Conservation (phyloP, 2,888 invertebrate species). For the Xanthorhoe spadicearia region DNA sequence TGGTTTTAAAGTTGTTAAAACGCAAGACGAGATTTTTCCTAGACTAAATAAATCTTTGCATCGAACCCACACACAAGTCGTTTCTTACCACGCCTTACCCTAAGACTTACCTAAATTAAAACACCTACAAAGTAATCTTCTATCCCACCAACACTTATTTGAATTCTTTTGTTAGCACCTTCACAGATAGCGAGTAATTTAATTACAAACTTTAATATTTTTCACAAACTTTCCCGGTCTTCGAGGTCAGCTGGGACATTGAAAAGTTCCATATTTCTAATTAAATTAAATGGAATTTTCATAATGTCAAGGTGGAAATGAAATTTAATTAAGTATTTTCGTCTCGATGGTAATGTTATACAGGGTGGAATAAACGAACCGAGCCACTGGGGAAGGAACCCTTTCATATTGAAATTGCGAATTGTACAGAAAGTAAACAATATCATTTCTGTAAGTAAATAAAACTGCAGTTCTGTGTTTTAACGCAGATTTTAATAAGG, state of each 20-base stretch:
- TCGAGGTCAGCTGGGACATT: conserved; percentile 27
- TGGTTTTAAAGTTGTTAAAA: too few relatives aligned
- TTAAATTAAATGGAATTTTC: conserved; percentile 29
- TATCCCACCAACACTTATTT: conserved; percentile 39
- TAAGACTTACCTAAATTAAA: conserved; percentile 23
- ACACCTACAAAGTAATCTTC: conserved; percentile 25
- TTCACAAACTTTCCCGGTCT: conserved; percentile 47
- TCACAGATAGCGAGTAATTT: conserved; percentile 55
- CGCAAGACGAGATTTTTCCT: too few relatives aligned
- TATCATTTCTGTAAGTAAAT: background rate
- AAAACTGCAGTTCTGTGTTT: background rate
- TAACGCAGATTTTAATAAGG: too few relatives aligned
- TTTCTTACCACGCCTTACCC: background rate
- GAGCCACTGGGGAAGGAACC: background rate
- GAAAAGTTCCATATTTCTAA: conserved; percentile 22
- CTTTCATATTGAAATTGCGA: background rate
- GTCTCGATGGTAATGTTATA: conserved; percentile 4
- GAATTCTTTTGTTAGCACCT: conserved; percentile 50
- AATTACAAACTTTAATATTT: conserved; percentile 67
- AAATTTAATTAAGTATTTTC: conserved; percentile 4
- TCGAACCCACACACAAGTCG: too few relatives aligned
- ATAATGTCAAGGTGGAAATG: conserved; percentile 12
- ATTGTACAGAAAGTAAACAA: background rate
- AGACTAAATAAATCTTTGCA: too few relatives aligned
- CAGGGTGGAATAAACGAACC: background rate